A percentile compares a stretch with the other conserved stretches of the same genome.
Evolutionary conservation across 2,113 vertebrate species (phyloP).

Genomic region (Gallinago paraguaiae): DNA sequence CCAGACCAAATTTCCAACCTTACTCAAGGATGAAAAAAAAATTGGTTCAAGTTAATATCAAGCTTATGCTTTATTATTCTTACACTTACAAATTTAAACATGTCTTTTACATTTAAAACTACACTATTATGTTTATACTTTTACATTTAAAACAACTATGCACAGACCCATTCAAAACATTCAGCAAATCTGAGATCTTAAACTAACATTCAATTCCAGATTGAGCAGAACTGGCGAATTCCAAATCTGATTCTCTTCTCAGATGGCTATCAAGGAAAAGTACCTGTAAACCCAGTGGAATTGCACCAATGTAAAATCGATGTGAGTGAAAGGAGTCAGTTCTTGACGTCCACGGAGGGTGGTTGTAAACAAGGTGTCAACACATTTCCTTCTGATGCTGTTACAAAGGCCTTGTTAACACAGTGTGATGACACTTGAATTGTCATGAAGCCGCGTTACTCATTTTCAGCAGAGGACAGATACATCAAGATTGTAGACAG

Average conservation of each 20-base stretch:
- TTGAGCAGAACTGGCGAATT: not conserved
- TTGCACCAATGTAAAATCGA: not conserved
- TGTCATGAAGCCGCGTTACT: not conserved
- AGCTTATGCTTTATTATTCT: not conserved
- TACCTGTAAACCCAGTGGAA: not conserved
- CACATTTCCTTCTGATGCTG: not conserved
- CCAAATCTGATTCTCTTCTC: not conserved
- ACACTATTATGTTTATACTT: not conserved
- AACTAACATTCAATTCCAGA: not conserved
- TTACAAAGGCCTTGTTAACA: conserved; percentile 1
- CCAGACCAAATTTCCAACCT: not conserved
- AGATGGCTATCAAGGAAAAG: not conserved
- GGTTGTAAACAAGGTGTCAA: conserved; percentile 46
- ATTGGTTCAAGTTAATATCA: not conserved
- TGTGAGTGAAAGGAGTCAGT: not conserved
- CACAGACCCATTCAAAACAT: not conserved
- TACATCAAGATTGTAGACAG: conserved; percentile 10
- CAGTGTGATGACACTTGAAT: conserved; percentile 8
- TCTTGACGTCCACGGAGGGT: not conserved
- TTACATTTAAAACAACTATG: not conserved
- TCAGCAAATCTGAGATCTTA: not conserved
- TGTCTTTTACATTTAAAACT: not conserved
- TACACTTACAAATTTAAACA: not conserved
- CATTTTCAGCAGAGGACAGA: conserved; percentile 24
- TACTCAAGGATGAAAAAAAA: not conserved